Conservation (phyloP, 2,797 vertebrate genomes). For the Aplochiton taeniatus region DNA sequence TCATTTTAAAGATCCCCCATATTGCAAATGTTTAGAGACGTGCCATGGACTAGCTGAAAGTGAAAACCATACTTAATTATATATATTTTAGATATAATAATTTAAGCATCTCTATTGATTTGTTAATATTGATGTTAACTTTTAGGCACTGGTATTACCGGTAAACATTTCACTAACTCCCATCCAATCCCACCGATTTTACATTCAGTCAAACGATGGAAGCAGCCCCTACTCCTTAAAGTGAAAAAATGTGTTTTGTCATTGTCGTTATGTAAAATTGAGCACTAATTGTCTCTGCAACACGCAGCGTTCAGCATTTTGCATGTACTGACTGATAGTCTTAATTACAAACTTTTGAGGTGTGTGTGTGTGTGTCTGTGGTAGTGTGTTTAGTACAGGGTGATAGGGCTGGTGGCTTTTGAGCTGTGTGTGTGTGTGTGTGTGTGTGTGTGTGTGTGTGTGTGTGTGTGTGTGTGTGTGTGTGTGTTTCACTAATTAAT, state of each 20-base stretch:
- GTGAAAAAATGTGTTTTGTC: constrained; percentile 67
- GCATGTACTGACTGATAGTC: constrained; percentile 67
- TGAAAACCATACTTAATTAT: no score
- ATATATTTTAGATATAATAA: no score
- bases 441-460: neutral
- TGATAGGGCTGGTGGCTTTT: neutral
- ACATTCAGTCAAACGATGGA: constrained; percentile 31
- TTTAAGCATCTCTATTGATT: no score
- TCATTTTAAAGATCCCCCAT: no score
- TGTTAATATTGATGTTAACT: no score
- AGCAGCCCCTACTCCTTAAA: constrained; percentile 51
- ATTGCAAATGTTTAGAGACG: no score
- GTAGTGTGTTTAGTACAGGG: neutral
- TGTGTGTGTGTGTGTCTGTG: neutral
- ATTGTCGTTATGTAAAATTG: constrained; percentile 67
- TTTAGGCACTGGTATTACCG: no score
- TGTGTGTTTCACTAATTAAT: neutral
- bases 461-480: neutral
- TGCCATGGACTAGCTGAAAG: no score
- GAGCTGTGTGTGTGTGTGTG: neutral
- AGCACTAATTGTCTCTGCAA: constrained; percentile 62
- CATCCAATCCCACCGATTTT: constrained; percentile 47
- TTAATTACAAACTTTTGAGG: constrained; percentile 75
- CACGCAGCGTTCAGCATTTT: constrained; percentile 63
- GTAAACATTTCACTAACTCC: no score